phyloP scores from a whole-genome alignment of 1,140 invertebrate genomes.

The Belonocnema kinseyi region DNA sequence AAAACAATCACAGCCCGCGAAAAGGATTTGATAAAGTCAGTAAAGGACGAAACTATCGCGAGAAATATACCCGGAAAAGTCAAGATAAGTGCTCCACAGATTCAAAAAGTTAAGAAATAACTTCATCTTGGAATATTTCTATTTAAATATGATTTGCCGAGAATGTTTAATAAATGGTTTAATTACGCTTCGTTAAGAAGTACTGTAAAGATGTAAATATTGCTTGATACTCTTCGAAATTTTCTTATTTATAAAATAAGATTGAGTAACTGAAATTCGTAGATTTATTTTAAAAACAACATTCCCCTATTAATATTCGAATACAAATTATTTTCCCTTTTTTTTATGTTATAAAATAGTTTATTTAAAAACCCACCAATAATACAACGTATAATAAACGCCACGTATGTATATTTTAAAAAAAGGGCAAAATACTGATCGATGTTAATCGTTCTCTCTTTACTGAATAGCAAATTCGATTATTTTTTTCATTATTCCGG shows the following conservation, averaged over 20 bases:
- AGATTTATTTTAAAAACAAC: too few relatives aligned
- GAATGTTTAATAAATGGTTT: neutral
- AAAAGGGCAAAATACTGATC: too few relatives aligned
- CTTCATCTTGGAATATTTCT: neutral
- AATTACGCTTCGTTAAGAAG: neutral
- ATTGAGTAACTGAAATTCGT: too few relatives aligned
- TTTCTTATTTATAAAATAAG: neutral
- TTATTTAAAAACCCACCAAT: too few relatives aligned
- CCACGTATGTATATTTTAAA: too few relatives aligned
- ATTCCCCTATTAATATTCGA: too few relatives aligned
- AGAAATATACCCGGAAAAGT: slow-evolving; percentile 99
- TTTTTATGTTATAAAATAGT: too few relatives aligned
- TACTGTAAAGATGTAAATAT: neutral
- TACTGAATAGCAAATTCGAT: slow-evolving; percentile 13
- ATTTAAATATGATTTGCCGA: neutral
- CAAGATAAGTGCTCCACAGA: slow-evolving; percentile 90
- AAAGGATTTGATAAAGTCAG: slow-evolving; percentile 93
- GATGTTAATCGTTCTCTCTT: too few relatives aligned
- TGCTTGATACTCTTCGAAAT: neutral
- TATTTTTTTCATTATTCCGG: slow-evolving; percentile 17
- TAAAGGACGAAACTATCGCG: slow-evolving; percentile 94
- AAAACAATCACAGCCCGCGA: slow-evolving; percentile 87
- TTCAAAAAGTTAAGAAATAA: slow-evolving; percentile 78
- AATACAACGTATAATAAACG: too few relatives aligned
- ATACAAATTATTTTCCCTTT: too few relatives aligned